phyloP scores from a whole-genome alignment of 92 coral and sea anemone species.

The Phenganax marumi region DNA sequence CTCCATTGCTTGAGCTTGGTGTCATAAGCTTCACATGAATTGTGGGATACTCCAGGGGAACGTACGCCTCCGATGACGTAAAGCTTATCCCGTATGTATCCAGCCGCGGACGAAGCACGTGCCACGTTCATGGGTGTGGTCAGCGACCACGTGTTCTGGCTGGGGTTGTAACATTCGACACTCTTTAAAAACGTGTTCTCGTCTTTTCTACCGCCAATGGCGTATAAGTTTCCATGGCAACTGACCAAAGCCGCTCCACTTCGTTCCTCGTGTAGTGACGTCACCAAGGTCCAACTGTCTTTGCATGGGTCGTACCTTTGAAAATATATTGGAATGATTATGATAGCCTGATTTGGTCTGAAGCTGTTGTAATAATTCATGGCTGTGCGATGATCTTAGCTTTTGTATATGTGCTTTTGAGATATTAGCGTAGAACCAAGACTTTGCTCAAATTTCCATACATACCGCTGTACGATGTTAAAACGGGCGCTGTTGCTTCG shows the following conservation, averaged over 20 bases:
- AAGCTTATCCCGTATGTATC: conserved; percentile 75
- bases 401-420: no score
- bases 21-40: conserved; percentile 41
- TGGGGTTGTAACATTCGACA: conserved; percentile 79
- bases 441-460: no score
- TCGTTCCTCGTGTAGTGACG: conserved; percentile 53
- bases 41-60: conserved; percentile 36
- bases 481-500: conserved; percentile 44
- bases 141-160: conserved; percentile 71
- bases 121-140: conserved; percentile 78
- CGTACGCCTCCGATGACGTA: conserved; percentile 88
- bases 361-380: no score
- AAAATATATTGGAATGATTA: no score
- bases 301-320: conserved; percentile 16
- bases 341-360: no score
- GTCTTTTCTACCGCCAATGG: conserved; percentile 95
- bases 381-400: no score
- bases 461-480: conserved; percentile 41
- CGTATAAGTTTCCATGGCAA: conserved; percentile 76
- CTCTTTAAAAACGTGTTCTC: conserved; percentile 59
- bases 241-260: conserved; percentile 79
- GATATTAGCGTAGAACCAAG: no score
- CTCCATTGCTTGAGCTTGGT: conserved; percentile 15
- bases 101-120: conserved; percentile 85
- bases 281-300: conserved; percentile 46